Evolutionary conservation across 64 coral and sea anemone genomes (phyloP), one percentile per base, ranked within the genome.

Genomic region (Acropora yongei): DNA sequence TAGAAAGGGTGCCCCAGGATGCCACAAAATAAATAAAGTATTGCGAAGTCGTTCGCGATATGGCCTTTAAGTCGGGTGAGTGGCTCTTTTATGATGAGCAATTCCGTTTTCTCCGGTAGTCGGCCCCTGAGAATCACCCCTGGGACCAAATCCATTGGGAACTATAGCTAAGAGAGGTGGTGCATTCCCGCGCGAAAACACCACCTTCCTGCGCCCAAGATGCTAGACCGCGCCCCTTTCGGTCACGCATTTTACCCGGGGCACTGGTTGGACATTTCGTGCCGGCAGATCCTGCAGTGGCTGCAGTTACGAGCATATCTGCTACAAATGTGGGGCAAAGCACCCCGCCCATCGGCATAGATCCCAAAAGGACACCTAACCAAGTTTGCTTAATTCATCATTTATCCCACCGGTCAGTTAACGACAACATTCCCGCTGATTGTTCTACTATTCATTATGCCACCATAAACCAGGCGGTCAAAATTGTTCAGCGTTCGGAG

Each of bases 101-200:
- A 2, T 55, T 55, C 9, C 51, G 51, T 55, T 55, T 55, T 55
- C 9, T 55, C 5, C 5, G 51, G 51, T 9, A 55, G 51, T 55
- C 51, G 5, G 51, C 51, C 51, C 51, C 51, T 55, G 51, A 55
- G 9, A 5, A 55, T 7, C 51, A 55, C 51, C 74, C 43, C 4
- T 76, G 44, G 44, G 74, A 76, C 46, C 39, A 76, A 76, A 76
- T 76, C 6, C 74, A 76, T 9, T 76, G 74, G 74, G 74, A 76
- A 76, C 43, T 76, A 41, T 76, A 43, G 74, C 43, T 76, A 11
- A 39, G 10, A 43, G 74, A 41, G 11, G 9, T 55, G 51, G 51
- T 55, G 51, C 5, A 55, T 55, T 55, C 51, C 51, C 51, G 51
- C 51, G 51, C 5, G 1, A 55, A 55, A 55, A 55, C 9, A 55